Percentiles rank a stretch among this genome's conserved stretches.
Evolutionary conservation across 2,888 invertebrate genomes (phyloP).

Genomic region (Heterodera filipjevi): DNA sequence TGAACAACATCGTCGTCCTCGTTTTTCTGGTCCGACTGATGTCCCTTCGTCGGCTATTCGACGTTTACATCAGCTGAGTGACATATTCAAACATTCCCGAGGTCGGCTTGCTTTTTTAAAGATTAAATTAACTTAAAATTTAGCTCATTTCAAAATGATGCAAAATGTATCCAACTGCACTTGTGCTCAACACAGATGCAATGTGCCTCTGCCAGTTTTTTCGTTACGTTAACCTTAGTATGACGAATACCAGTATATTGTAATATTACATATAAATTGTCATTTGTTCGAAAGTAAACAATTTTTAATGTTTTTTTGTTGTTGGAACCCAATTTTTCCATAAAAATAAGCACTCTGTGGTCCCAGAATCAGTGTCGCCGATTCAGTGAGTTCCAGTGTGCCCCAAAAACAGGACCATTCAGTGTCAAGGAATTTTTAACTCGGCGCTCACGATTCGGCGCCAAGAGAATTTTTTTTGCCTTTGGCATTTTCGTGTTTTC

Average conservation of each 20-base stretch:
- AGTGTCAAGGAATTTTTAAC: no score
- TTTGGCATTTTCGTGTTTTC: no score
- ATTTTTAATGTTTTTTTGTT: no score
- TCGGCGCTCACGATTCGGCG: no score
- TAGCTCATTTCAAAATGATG: slow-evolving; percentile 41
- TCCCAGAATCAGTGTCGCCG: no score
- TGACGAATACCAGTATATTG: neutral
- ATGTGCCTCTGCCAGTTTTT: slow-evolving; percentile 43
- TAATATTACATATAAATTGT: no score
- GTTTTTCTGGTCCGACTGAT: slow-evolving; percentile 50
- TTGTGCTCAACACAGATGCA: slow-evolving; percentile 59
- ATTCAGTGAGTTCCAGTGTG: no score
- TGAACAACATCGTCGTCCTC: slow-evolving; percentile 58
- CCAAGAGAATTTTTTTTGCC: no score
- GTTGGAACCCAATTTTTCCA: no score
- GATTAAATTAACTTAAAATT: neutral
- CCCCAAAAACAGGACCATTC: no score
- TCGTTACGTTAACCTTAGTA: slow-evolving; percentile 17
- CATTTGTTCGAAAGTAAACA: no score
- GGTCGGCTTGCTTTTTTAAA: neutral
- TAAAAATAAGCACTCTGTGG: no score
- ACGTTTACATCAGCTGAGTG: slow-evolving; percentile 35
- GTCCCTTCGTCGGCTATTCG: slow-evolving; percentile 39
- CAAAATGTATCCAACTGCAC: slow-evolving; percentile 57
- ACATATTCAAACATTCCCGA: slow-evolving; percentile 39